Percentiles rank a stretch among this genome's conserved stretches.
These are phyloP conservation scores for Portunus trituberculatus DNA, from an alignment of 1,140 invertebrate genomes.

Conservation along the genomic window DNA sequence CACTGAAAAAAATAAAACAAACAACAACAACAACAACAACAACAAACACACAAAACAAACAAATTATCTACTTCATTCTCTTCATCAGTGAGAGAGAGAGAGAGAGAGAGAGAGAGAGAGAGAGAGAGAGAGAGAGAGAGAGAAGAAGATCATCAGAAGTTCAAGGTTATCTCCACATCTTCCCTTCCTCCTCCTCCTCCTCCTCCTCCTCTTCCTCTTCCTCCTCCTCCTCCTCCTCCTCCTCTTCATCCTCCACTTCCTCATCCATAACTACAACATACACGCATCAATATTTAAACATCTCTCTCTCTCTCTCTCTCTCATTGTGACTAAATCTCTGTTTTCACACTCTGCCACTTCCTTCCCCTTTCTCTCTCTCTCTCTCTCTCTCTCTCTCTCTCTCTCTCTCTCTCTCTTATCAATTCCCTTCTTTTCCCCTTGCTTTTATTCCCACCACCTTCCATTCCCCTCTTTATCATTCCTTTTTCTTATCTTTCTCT, in stretches of 20 bases:
- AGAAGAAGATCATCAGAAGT: background rate
- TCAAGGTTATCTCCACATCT: background rate
- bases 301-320: background rate
- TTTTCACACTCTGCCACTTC: no score
- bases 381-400: background rate
- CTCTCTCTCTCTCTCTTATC: background rate
- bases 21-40: no score
- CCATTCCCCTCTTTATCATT: background rate
- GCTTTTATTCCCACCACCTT: background rate
- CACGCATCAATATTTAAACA: no score
- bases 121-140: background rate
- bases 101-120: background rate
- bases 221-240: no score
- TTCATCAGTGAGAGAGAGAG: background rate
- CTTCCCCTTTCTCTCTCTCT: background rate
- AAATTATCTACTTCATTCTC: no score
- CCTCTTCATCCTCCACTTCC: no score
- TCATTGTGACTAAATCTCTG: no score
- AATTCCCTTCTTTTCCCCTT: background rate
- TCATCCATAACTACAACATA: no score
- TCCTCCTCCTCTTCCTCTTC: no score
- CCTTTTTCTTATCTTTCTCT: background rate
- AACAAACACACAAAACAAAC: no score
- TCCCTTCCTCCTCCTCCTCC: no score
- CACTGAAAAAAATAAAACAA: no score